Evolutionary conservation across 2,888 invertebrate species (phyloP).

Genomic region (Drosophila neotestacea): DNA sequence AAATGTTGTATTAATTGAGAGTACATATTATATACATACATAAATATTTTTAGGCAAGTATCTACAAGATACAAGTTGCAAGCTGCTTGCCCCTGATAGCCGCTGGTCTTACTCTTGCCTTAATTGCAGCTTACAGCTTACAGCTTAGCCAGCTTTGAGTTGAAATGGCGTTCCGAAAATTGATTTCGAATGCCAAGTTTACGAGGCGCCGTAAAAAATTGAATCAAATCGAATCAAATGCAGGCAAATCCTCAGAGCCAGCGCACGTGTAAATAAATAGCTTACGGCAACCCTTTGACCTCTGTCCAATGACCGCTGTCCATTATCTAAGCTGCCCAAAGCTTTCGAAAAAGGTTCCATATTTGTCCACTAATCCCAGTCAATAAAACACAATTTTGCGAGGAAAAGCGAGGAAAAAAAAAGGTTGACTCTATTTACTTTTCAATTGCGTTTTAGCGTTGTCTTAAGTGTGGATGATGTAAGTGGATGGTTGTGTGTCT

Average conservation of each 20-base stretch:
- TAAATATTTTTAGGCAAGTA: slow-evolving; percentile 1
- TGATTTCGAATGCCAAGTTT: slow-evolving; percentile 65
- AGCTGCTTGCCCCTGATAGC: slow-evolving; percentile 39
- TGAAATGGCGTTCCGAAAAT: slow-evolving; percentile 48
- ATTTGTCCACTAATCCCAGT: slow-evolving; percentile 66
- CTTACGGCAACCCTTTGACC: slow-evolving; percentile 61
- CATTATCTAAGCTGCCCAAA: slow-evolving; percentile 63
- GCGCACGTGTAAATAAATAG: slow-evolving; percentile 77
- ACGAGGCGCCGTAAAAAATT: slow-evolving; percentile 71
- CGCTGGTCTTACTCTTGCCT: slow-evolving; percentile 16
- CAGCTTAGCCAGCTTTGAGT: slow-evolving; percentile 18
- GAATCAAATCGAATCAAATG: slow-evolving; percentile 73
- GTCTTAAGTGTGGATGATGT: slow-evolving; percentile 18
- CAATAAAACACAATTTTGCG: slow-evolving; percentile 75
- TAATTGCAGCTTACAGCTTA: slow-evolving; percentile 56
- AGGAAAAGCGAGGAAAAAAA: slow-evolving; percentile 2
- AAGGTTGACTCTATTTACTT: slow-evolving; percentile 53
- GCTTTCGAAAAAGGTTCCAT: slow-evolving; percentile 44
- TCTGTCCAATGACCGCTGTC: slow-evolving; percentile 16
- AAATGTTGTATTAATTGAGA: slow-evolving; percentile 70
- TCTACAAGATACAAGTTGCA: slow-evolving; percentile 36
- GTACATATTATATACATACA: not conserved
- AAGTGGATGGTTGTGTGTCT: not conserved
- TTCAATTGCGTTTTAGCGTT: slow-evolving; percentile 53
- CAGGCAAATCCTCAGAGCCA: slow-evolving; percentile 60